These are phyloP conservation scores for Crenichthys baileyi DNA, from an alignment of 2,797 vertebrate species.

Conservation along the genomic window DNA sequence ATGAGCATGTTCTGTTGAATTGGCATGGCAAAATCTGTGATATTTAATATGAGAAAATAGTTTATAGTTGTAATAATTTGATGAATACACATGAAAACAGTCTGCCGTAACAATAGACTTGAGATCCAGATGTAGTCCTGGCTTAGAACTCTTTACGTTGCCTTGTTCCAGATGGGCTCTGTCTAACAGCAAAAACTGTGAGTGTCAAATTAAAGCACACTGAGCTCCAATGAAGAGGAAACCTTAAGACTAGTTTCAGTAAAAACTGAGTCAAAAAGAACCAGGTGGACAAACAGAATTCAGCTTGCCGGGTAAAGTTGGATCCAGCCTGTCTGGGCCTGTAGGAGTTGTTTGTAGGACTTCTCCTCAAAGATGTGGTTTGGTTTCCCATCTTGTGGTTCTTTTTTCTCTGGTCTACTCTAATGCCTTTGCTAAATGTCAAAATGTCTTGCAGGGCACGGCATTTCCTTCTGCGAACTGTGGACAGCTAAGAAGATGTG, in stretches of 20 bases:
- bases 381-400: conserved; percentile 65
- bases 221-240: conserved; percentile 38
- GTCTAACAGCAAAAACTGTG: conserved; percentile 35
- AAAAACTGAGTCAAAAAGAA: conserved; percentile 57
- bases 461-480: conserved; percentile 39
- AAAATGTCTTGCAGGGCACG: conserved; percentile 39
- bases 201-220: conserved; percentile 35
- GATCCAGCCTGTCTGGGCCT: conserved; percentile 61
- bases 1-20: background rate
- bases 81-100: conserved; percentile 43
- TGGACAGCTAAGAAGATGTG: conserved; percentile 41
- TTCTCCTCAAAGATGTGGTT: conserved; percentile 51
- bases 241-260: conserved; percentile 28
- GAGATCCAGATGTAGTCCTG: conserved; percentile 42
- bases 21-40: conserved; percentile 11
- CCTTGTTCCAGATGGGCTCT: conserved; percentile 73
- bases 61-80: conserved; percentile 25
- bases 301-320: conserved; percentile 37
- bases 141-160: conserved; percentile 46
- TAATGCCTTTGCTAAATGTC: conserved; percentile 55
- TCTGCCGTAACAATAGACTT: conserved; percentile 35
- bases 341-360: conserved; percentile 64
- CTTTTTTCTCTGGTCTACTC: conserved; percentile 40
- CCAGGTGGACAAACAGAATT: conserved; percentile 76
- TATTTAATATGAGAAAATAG: conserved; percentile 16